phyloP scores from a whole-genome alignment of 1,140 invertebrate genomes.

The Drosophila sulfurigaster region DNA sequence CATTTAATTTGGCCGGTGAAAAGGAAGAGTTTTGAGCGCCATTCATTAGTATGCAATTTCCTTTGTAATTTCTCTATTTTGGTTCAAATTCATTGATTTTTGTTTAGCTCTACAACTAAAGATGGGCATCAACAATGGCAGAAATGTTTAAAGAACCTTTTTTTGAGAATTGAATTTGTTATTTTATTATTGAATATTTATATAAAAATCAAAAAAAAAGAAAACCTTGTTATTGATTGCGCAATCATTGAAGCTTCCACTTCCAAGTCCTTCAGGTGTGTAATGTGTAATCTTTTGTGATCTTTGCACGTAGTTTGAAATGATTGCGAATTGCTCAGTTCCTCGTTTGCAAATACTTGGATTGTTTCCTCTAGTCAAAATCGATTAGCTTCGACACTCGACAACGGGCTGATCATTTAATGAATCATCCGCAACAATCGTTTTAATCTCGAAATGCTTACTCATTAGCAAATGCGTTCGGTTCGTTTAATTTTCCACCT shows the following conservation, averaged over 20 bases:
- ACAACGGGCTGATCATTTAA: conserved; percentile 16
- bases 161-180: not conserved
- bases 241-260: not conserved
- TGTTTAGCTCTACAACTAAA: too few species aligned
- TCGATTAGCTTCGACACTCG: conserved; percentile 23
- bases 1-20: not conserved
- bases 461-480: conserved; percentile 27
- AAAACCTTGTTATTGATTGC: not conserved
- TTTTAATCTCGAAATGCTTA: conserved; percentile 16
- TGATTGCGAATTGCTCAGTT: conserved; percentile 36
- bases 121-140: too few species aligned
- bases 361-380: conserved; percentile 32
- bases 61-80: not conserved
- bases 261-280: not conserved
- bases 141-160: not conserved
- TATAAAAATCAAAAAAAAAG: too few species aligned
- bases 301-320: conserved; percentile 40
- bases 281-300: conserved; percentile 31
- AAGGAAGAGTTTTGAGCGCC: not conserved
- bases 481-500: not conserved
- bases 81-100: too few species aligned
- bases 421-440: conserved; percentile 38
- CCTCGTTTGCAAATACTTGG: conserved; percentile 30
- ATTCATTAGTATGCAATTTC: not conserved
- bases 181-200: not conserved